Evolutionary conservation across 2,888 invertebrate genomes (phyloP).

Genomic region (Cordilura impudica): DNA sequence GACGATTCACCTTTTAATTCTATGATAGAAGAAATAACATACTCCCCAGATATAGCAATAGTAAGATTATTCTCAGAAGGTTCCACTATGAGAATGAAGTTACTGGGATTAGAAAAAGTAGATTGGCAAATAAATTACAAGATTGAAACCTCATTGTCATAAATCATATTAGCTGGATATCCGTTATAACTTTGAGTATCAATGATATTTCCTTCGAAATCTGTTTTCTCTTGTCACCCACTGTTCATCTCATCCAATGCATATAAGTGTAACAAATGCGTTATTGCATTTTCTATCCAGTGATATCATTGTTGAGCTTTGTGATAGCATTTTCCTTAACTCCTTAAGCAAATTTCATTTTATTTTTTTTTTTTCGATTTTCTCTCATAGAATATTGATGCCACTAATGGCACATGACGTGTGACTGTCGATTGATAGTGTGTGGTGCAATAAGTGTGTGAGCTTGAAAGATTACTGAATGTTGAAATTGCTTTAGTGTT

Average conservation of each 20-base stretch:
- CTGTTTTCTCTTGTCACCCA: too few relatives aligned
- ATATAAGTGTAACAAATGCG: slow-evolving; percentile 18
- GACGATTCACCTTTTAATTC: too few relatives aligned
- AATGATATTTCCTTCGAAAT: too few relatives aligned
- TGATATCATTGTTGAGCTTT: slow-evolving; percentile 16
- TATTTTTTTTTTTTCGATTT: neutral
- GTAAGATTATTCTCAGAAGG: too few relatives aligned
- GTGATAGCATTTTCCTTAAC: neutral
- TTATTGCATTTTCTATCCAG: neutral
- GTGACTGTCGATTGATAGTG: slow-evolving; percentile 15
- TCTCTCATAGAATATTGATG: slow-evolving; percentile 39
- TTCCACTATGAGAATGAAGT: too few relatives aligned
- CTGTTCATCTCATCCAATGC: neutral
- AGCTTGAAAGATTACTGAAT: slow-evolving; percentile 1
- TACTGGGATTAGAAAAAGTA: too few relatives aligned
- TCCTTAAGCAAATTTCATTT: neutral
- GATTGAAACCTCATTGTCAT: too few relatives aligned
- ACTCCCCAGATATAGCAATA: too few relatives aligned
- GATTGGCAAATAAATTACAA: too few relatives aligned
- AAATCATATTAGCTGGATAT: too few relatives aligned
- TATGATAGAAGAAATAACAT: too few relatives aligned
- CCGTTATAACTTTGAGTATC: too few relatives aligned
- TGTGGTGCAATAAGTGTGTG: neutral
- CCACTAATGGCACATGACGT: slow-evolving; percentile 43
- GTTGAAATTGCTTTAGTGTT: neutral